Conservation (phyloP, 2,113 vertebrate genomes). For the Hyperoodon ampullatus region DNA sequence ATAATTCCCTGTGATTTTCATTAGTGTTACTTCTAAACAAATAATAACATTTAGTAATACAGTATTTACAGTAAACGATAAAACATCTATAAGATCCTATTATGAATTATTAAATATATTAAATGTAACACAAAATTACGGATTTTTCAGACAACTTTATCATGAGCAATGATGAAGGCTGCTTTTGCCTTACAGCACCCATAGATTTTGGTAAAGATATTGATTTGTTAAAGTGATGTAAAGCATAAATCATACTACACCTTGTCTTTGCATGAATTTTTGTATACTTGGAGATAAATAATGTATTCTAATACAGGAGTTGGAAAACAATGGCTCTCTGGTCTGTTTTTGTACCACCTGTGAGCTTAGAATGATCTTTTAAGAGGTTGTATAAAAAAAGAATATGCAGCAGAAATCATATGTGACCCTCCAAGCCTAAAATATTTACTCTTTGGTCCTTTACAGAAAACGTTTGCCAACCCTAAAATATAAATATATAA, state of each 20-base stretch:
- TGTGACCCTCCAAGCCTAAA: not conserved
- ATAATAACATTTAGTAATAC: not conserved
- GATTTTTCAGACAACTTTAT: not conserved
- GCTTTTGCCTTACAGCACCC: not conserved
- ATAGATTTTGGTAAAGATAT: slow-evolving; percentile 6
- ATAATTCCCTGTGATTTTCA: not conserved
- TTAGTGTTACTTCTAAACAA: slow-evolving; percentile 13
- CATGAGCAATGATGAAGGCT: not conserved
- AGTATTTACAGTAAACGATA: not conserved
- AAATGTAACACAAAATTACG: slow-evolving; percentile 17
- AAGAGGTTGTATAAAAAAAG: not conserved
- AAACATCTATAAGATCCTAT: not conserved
- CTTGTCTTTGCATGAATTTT: slow-evolving; percentile 33
- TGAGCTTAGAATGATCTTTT: slow-evolving; percentile 8
- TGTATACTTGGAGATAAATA: not conserved
- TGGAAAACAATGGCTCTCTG: not conserved
- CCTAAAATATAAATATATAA: not conserved
- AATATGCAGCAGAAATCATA: slow-evolving; percentile 2
- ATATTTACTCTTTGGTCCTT: not conserved
- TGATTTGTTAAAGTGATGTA: slow-evolving; percentile 19
- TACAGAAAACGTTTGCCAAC: not conserved
- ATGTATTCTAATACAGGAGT: not conserved
- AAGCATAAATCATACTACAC: not conserved
- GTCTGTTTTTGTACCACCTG: not conserved
- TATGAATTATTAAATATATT: slow-evolving; percentile 37